phyloP scores from a whole-genome alignment of 2,888 invertebrate species.

The Lochmaea capreae region DNA sequence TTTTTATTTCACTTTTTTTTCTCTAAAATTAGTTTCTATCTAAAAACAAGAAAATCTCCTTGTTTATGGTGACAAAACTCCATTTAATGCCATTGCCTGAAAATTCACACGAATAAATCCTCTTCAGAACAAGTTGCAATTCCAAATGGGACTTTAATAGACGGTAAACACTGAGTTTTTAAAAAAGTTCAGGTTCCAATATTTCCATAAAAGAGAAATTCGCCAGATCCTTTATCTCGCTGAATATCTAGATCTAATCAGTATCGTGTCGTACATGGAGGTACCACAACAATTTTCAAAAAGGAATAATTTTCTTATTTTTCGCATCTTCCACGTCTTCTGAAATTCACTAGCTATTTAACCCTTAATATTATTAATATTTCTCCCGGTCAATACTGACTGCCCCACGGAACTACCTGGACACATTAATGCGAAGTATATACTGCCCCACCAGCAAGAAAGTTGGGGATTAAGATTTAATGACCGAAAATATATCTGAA shows the following conservation, averaged over 20 bases:
- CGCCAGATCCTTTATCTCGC: slow-evolving; percentile 39
- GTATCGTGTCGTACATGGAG: slow-evolving; percentile 20
- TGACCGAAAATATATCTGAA: too few species aligned
- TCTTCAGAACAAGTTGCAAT: slow-evolving; percentile 30
- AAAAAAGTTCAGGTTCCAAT: slow-evolving; percentile 36
- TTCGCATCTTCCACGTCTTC: background rate
- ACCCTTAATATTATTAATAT: too few species aligned
- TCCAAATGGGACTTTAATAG: slow-evolving; percentile 43
- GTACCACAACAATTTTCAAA: background rate
- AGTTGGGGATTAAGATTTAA: too few species aligned
- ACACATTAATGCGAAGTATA: too few species aligned
- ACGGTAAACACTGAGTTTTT: slow-evolving; percentile 38
- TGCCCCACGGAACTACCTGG: too few species aligned
- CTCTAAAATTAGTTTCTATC: background rate
- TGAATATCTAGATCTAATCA: slow-evolving; percentile 49
- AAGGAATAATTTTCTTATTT: background rate
- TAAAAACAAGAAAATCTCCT: background rate
- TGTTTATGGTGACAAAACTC: background rate
- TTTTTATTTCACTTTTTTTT: background rate
- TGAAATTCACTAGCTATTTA: too few species aligned
- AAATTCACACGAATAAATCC: slow-evolving; percentile 36
- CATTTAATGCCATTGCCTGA: slow-evolving; percentile 10
- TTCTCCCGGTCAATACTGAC: too few species aligned
- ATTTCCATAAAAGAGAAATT: slow-evolving; percentile 47
- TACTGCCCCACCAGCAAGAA: too few species aligned